Conservation (phyloP, 2,888 invertebrate genomes). For the Ametastegia equiseti region DNA sequence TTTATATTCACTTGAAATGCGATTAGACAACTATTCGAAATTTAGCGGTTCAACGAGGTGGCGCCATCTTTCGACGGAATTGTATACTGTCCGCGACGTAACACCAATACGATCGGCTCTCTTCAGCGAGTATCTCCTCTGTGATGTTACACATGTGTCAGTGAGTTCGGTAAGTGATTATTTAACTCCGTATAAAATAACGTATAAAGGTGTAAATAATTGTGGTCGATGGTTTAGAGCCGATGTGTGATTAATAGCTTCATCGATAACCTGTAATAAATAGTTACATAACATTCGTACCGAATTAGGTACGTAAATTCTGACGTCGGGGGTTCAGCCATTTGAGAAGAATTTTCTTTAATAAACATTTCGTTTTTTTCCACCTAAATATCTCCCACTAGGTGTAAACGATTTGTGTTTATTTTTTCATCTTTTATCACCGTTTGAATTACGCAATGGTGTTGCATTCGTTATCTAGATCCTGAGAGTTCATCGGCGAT, state of each 20-base stretch:
- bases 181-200: slow-evolving; percentile 35
- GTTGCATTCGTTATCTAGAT: too few relatives aligned
- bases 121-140: too few relatives aligned
- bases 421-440: background rate
- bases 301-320: slow-evolving; percentile 50
- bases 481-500: background rate
- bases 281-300: slow-evolving; percentile 41
- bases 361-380: slow-evolving; percentile 44
- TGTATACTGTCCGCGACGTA: too few relatives aligned
- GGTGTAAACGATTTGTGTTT: background rate
- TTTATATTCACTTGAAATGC: too few relatives aligned
- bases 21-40: too few relatives aligned
- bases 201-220: slow-evolving; percentile 3
- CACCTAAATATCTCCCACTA: background rate
- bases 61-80: too few relatives aligned
- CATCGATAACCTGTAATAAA: slow-evolving; percentile 27
- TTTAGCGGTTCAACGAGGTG: too few relatives aligned
- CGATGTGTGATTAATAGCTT: slow-evolving; percentile 14
- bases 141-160: slow-evolving; percentile 71
- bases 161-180: slow-evolving; percentile 66
- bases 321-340: slow-evolving; percentile 59
- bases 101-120: too few relatives aligned
- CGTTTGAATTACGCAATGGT: background rate
- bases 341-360: slow-evolving; percentile 54
- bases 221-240: background rate